Conservation (phyloP, 1,140 invertebrate species). For the Diuraphis noxia region DNA sequence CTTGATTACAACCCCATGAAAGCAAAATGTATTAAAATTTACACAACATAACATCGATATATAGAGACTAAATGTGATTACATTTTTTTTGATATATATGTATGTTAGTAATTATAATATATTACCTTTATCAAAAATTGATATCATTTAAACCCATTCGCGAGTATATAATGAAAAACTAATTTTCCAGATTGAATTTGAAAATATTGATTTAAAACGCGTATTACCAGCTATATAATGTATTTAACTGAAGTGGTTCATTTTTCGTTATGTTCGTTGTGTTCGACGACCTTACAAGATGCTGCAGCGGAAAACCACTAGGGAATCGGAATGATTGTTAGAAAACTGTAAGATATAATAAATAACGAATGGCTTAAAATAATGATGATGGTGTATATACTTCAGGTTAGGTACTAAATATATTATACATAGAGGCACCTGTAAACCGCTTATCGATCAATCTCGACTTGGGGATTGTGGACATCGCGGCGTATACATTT, state of each 20-base stretch:
- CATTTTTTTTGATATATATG: background rate
- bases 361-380: background rate
- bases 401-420: background rate
- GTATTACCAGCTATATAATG: too few species aligned
- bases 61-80: background rate
- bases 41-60: background rate
- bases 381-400: background rate
- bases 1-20: background rate
- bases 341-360: background rate
- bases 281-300: too few species aligned
- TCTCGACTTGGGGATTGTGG: slow-evolving; percentile 20
- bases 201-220: background rate
- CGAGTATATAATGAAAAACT: background rate
- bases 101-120: background rate
- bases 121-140: background rate
- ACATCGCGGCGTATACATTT: slow-evolving; percentile 1
- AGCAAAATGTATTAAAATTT: background rate
- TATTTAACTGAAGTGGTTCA: too few species aligned
- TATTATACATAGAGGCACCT: background rate
- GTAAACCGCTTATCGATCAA: slow-evolving; percentile 7
- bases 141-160: background rate
- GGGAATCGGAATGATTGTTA: background rate
- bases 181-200: background rate
- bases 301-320: background rate
- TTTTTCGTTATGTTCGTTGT: background rate